Evolutionary conservation across 64 coral and sea anemone genomes (phyloP).

Genomic region (Orbicella faveolata): DNA sequence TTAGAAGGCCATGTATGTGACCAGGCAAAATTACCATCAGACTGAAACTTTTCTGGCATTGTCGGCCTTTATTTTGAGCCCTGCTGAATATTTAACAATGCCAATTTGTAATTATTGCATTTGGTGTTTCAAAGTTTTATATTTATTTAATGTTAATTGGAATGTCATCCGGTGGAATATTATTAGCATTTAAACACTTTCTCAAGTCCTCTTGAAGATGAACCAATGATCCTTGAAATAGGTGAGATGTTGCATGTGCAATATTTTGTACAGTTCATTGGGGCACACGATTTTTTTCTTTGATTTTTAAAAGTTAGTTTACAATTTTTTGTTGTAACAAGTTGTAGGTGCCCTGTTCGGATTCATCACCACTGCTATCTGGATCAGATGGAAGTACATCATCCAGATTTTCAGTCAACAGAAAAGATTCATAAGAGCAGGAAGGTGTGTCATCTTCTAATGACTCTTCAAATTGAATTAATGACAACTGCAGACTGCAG

Average conservation of each 20-base stretch:
- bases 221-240: background rate
- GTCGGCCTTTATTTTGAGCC: too few species aligned
- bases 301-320: background rate
- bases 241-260: constrained; percentile 21
- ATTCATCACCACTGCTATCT: background rate
- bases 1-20: too few species aligned
- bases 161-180: too few species aligned
- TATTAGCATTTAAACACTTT: too few species aligned
- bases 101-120: too few species aligned
- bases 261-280: constrained; percentile 29
- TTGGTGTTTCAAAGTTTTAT: too few species aligned
- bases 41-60: too few species aligned
- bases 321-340: background rate
- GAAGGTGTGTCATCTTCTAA: background rate
- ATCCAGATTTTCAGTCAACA: background rate
- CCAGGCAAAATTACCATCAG: too few species aligned
- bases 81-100: too few species aligned
- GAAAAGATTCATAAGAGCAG: background rate
- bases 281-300: constrained; percentile 26
- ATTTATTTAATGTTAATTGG: too few species aligned
- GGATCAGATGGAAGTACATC: background rate
- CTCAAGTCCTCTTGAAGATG: background rate
- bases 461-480: background rate
- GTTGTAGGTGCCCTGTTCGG: background rate
- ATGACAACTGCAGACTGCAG: background rate